These are phyloP conservation scores for Pachycephus smyrnensis DNA, from an alignment of 2,888 invertebrate genomes.

Conservation along the genomic window DNA sequence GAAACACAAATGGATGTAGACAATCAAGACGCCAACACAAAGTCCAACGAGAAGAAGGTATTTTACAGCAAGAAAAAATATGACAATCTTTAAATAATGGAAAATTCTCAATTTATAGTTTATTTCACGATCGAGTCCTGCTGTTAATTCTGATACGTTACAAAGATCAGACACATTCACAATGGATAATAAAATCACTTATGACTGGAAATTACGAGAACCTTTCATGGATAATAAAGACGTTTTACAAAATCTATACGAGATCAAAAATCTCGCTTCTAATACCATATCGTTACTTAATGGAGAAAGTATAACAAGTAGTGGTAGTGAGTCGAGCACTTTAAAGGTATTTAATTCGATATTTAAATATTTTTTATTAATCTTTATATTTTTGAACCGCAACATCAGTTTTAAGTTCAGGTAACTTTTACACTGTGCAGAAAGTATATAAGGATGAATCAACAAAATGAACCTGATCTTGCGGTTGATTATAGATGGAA, in stretches of 20 bases:
- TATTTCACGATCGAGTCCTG: background rate
- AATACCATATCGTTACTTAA: background rate
- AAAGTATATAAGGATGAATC: background rate
- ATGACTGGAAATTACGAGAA: background rate
- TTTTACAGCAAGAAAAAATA: background rate
- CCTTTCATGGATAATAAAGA: background rate
- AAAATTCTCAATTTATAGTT: background rate
- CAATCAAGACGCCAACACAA: background rate
- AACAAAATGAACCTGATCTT: constrained; percentile 8
- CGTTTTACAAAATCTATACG: background rate
- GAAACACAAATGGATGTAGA: constrained; percentile 4
- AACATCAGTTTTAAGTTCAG: background rate
- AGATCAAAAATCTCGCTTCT: background rate
- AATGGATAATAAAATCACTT: constrained; percentile 14
- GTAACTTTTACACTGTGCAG: too few relatives aligned
- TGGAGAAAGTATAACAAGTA: background rate
- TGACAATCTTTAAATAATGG: background rate
- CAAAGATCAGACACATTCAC: constrained; percentile 36
- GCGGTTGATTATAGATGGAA: constrained; percentile 9
- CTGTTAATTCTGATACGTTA: constrained; percentile 2
- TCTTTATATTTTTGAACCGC: background rate
- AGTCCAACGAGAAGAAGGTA: background rate
- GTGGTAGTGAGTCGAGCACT: background rate
- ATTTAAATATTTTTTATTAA: background rate
- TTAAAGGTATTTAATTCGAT: background rate